Evolutionary conservation across 2,888 invertebrate genomes (phyloP).

Genomic region (Orchesellides sinensis): DNA sequence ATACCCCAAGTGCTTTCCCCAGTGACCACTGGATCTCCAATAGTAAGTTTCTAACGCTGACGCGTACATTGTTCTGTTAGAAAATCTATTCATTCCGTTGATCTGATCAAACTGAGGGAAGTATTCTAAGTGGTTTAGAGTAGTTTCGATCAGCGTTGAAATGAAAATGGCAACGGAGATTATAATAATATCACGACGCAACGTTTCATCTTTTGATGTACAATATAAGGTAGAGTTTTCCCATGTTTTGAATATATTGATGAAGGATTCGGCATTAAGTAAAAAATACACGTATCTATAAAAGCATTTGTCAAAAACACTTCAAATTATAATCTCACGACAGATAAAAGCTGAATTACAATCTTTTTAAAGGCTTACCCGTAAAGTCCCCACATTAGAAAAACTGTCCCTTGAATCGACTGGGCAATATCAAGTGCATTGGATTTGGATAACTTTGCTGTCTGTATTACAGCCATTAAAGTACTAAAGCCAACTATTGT

Average conservation of each 20-base stretch:
- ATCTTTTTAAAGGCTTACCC: conserved; percentile 3
- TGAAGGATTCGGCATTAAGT: conserved; percentile 5
- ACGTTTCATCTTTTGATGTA: conserved; percentile 14
- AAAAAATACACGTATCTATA: conserved; percentile 42
- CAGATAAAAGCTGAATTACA: neutral
- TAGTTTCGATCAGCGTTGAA: neutral
- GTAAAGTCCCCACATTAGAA: conserved; percentile 34
- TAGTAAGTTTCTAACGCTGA: conserved; percentile 49
- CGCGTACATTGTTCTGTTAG: neutral
- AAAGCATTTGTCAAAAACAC: neutral
- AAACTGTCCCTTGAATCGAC: conserved; percentile 32
- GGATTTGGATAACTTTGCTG: conserved; percentile 17
- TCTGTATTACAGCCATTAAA: conserved; percentile 20
- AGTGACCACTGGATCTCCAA: conserved; percentile 40
- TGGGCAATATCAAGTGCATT: conserved; percentile 39
- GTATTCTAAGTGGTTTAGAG: conserved; percentile 17
- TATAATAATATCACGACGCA: conserved; percentile 35
- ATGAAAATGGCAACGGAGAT: conserved; percentile 8
- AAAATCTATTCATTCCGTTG: neutral
- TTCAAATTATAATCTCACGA: neutral
- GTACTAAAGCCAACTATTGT: conserved; percentile 3
- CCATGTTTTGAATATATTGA: conserved; percentile 43
- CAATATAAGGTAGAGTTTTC: conserved; percentile 17
- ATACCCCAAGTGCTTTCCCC: conserved; percentile 35
- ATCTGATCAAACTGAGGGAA: conserved; percentile 42